These are phyloP conservation scores for Graptemys geographica DNA, from an alignment of 2,797 vertebrate species.

Conservation along the genomic window DNA sequence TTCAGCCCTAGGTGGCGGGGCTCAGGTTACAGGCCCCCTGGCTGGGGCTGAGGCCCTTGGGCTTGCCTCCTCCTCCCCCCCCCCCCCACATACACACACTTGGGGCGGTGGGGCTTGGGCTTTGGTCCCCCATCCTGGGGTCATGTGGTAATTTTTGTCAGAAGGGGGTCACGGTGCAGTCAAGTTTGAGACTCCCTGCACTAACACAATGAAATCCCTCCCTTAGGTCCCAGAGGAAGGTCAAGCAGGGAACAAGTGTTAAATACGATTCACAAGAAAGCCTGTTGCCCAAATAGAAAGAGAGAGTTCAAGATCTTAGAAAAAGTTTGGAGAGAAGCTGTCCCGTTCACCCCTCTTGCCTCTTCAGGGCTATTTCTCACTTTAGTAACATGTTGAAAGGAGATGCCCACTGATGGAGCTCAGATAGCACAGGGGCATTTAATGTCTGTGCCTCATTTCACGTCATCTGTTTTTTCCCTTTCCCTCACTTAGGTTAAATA, in stretches of 20 bases:
- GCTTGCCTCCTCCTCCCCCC: no score
- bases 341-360: background rate
- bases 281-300: background rate
- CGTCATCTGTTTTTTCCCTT: background rate
- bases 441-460: background rate
- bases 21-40: no score
- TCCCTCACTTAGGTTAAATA: conserved; percentile 16
- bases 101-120: no score
- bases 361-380: background rate
- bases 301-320: background rate
- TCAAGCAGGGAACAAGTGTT: background rate
- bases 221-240: background rate
- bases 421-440: background rate
- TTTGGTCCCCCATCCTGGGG: no score
- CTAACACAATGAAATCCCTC: background rate
- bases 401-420: background rate
- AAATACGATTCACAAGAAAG: background rate
- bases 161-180: no score
- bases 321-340: background rate
- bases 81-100: no score
- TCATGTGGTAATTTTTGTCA: no score
- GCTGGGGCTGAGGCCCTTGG: no score
- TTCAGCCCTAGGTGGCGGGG: no score
- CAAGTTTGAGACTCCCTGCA: no score
- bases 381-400: background rate